Base-by-base conservation (phyloP, 2,888 invertebrate species). In the Agrochola circellaris region DNA sequence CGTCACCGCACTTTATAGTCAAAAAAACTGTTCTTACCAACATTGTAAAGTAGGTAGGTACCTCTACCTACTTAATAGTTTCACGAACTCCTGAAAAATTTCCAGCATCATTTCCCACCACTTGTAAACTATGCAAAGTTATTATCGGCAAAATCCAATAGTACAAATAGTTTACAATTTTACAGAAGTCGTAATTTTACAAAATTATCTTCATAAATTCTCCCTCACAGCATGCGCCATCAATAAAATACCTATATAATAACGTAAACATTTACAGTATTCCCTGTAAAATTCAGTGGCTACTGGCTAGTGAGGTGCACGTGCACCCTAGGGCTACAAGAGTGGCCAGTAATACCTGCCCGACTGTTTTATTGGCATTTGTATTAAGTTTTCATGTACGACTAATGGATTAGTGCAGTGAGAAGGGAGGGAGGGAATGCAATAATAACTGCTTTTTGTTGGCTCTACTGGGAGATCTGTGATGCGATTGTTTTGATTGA, bases 311-410 rank as follows among this genome's bases (percentile, higher is more conserved):
- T 58, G 58, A 58, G 54, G 82, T 69, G 87, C 93, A 92, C 94
- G 81, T 77, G 88, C 92, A 92, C 94, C 94, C 94, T 83, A 88
- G 90, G 88, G 91, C 84, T 86, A 73, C 84, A 90, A 91, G 89
- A 90, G 88, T 84, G 89, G 83, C 81, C 83, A 15, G 73, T 88
- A 86, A 74, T 93, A 93, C 93, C 94, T 94, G 93, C 89, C 91
- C 87, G 85, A 87, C 91, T 90, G 91, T 89, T 95, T 95, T 95
- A 95, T 95, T 93, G 94, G 88, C 92, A 84, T 93, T 91, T 93
- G 85, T 94, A 94, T 95, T 95, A 95, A 94, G 92, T 95, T 95
- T 95, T 95, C 95, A 95, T 96, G 95, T 94, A 89, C 84, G 84
- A 82, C 93, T 96, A 96, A 96, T 96, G 96, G 96, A 96, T 96